A percentile compares a stretch with the other conserved stretches of the same genome.
phyloP scores from a whole-genome alignment of 2,113 vertebrate genomes.

The Mixornis gularis region DNA sequence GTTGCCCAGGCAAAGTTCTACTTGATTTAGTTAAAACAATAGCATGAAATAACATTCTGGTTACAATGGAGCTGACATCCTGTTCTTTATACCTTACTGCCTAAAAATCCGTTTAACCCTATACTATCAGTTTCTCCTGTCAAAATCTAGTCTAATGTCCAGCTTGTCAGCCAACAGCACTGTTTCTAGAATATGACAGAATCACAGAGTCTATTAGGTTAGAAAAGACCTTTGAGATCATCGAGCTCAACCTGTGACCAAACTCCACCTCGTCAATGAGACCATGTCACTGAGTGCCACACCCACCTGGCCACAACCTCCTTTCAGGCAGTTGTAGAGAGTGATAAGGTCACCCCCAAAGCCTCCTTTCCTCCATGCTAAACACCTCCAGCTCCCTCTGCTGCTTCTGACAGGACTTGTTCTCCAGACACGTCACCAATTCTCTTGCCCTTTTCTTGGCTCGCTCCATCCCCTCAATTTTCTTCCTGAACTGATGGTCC shows the following conservation, averaged over 20 bases:
- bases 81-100: too few species aligned
- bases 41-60: too few species aligned
- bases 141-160: not conserved
- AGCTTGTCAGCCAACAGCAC: not conserved
- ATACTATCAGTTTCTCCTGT: not conserved
- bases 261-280: not conserved
- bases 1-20: too few species aligned
- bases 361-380: not conserved
- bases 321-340: too few species aligned
- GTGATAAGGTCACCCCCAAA: not conserved
- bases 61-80: too few species aligned
- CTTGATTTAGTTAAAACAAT: too few species aligned
- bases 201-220: not conserved
- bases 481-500: not conserved
- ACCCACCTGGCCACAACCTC: accelerated
- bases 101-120: too few species aligned
- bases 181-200: not conserved
- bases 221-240: not conserved
- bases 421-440: not conserved
- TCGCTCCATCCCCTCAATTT: accelerated
- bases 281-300: not conserved
- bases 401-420: not conserved
- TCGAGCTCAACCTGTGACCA: accelerated
- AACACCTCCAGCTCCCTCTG: not conserved
- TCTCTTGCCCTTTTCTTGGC: not conserved